Base-by-base conservation (phyloP, 2,797 vertebrate species). In the Catostomus latipinnis region DNA sequence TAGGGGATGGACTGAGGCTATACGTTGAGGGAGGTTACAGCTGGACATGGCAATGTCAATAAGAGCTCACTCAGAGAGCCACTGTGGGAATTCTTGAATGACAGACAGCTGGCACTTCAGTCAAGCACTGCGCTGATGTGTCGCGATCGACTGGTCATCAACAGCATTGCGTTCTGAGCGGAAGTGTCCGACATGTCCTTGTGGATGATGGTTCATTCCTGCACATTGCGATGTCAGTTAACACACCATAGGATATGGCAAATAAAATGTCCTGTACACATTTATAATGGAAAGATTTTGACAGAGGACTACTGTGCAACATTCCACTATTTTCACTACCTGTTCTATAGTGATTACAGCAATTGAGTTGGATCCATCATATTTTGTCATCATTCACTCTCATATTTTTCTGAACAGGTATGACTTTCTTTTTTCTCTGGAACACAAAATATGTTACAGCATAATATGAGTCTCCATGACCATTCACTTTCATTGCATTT, bases 91-190 rank as follows among this genome's bases (percentile, higher is more conserved):
- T 50, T 72, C 65, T 62, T 71, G 68, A 61, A 34, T 78, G 86
- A 85, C 72, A 56, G 61, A 82, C 45, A 56, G 60, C 80, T 83
- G 74, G 48, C 67, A 61, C 75, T 73, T 82, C n/a, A 61, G 65
- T 78, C 76, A 67, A 83, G 76, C 72, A 72, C 80, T 48, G 74
- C 74, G 73, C 50, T 52, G 56, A 81, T 43, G 22, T 50, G 56
- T 70, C 73, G 12, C 60, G 61, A 81, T 84, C 56, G 68, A 58
- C 82, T 84, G 83, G 84, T 83, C 54, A 71, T 87, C 80, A 52
- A 46, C 14, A 62, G 80, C 14, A 69, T 69, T 56, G 63, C 74
- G 70, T 22, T 74, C 82, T 69, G 54, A 66, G 43, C 9, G 67
- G 57, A 80, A 48, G 18, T 74, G 34, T 34, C 34, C 57, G 78